A percentile compares a stretch with the other conserved stretches of the same genome.
These are phyloP conservation scores for Oriolus oriolus DNA, from an alignment of 2,113 vertebrate species.

Conservation along the genomic window DNA sequence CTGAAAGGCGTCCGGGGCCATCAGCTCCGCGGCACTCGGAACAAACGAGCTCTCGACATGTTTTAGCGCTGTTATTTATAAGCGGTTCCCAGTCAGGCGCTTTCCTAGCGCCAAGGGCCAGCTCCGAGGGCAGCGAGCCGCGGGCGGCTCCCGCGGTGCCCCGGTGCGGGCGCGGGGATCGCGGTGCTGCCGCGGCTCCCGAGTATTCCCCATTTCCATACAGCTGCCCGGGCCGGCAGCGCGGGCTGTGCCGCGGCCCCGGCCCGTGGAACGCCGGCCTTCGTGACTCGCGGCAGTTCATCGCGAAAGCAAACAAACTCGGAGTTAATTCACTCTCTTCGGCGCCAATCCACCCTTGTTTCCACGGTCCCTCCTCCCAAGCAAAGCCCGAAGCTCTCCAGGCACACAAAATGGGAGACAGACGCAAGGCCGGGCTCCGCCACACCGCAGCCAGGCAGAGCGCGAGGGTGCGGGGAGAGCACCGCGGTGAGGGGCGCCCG, in stretches of 20 bases:
- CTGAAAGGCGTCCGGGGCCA: background rate
- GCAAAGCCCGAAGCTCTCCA: background rate
- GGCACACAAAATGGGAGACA: background rate
- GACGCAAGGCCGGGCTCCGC: background rate
- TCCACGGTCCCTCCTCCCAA: background rate
- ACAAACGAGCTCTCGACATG: background rate
- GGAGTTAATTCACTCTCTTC: background rate
- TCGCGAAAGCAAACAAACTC: background rate
- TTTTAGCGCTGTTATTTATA: background rate
- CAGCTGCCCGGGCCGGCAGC: background rate
- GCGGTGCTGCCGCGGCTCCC: background rate
- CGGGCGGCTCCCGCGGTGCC: background rate
- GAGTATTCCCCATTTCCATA: background rate
- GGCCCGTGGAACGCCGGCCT: background rate
- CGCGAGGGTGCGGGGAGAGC: background rate
- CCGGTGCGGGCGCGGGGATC: background rate
- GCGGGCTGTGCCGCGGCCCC: background rate
- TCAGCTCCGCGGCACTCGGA: background rate
- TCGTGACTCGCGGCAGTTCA: background rate
- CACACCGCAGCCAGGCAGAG: background rate
- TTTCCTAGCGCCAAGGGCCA: background rate
- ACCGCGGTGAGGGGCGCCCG: fast-evolving
- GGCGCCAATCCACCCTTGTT: background rate
- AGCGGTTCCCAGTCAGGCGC: background rate
- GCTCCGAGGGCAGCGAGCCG: background rate